Evolutionary conservation across 2,113 vertebrate species (phyloP).

Genomic region (Aspidoscelis tigris): DNA sequence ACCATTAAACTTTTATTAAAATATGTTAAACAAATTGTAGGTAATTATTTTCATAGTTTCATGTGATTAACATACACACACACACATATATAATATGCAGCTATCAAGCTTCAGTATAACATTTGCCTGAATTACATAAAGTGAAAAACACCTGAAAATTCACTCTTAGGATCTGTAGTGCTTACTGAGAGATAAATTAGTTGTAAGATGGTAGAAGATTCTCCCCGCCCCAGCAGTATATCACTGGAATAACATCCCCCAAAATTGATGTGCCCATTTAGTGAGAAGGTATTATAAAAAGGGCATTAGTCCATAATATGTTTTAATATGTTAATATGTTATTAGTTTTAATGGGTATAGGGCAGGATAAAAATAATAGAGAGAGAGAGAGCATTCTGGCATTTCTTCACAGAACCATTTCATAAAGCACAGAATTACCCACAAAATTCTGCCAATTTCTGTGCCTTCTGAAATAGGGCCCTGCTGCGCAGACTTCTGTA

Average conservation of each 20-base stretch:
- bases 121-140: neutral
- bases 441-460: no score
- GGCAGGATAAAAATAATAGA: no score
- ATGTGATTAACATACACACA: neutral
- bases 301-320: no score
- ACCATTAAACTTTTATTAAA: neutral
- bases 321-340: no score
- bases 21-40: neutral
- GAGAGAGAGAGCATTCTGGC: no score
- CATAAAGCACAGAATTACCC: no score
- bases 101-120: neutral
- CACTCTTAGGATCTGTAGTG: neutral
- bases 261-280: neutral
- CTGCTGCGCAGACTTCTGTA: no score
- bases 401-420: no score
- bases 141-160: accelerated
- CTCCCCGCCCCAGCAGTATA: neutral
- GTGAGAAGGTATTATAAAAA: no score
- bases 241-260: neutral
- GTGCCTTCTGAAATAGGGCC: no score
- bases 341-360: no score
- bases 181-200: neutral
- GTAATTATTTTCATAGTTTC: conserved; percentile 23
- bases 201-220: neutral
- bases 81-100: neutral